Conservation (phyloP, 2,888 invertebrate genomes). For the Apotomis capreana region DNA sequence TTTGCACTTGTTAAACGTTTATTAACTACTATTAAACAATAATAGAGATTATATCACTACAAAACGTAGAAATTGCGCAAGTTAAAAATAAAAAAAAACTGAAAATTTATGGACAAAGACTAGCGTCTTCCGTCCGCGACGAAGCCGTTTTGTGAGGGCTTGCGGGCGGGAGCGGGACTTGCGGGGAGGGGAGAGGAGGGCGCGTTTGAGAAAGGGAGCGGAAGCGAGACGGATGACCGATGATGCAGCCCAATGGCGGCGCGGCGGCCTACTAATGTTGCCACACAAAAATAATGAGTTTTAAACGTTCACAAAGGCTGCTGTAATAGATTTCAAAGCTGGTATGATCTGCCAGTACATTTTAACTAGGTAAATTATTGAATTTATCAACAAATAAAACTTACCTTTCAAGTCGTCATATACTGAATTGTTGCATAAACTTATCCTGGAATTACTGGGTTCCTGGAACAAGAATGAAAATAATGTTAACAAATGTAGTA, state of each 20-base stretch:
- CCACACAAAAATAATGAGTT: slow-evolving; percentile 19
- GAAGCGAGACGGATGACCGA: slow-evolving; percentile 32
- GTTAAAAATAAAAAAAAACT: slow-evolving; percentile 72
- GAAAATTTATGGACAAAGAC: slow-evolving; percentile 76
- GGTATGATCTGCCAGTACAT: not conserved
- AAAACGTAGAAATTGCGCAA: slow-evolving; percentile 59
- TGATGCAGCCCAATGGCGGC: slow-evolving; percentile 30
- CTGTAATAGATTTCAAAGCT: not conserved
- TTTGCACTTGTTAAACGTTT: slow-evolving; percentile 60
- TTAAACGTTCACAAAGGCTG: slow-evolving; percentile 10
- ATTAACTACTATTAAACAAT: slow-evolving; percentile 64
- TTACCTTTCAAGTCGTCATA: slow-evolving; percentile 72
- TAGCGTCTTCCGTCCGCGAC: slow-evolving; percentile 73
- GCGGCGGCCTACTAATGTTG: slow-evolving; percentile 10
- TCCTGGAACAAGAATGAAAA: slow-evolving; percentile 59
- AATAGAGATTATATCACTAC: slow-evolving; percentile 64
- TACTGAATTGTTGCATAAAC: slow-evolving; percentile 62
- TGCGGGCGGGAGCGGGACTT: not conserved
- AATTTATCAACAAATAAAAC: slow-evolving; percentile 9
- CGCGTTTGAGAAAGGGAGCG: slow-evolving; percentile 34
- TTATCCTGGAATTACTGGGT: slow-evolving; percentile 63
- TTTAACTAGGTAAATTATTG: not conserved
- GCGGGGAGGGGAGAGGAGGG: not conserved
- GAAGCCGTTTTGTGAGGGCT: slow-evolving; percentile 43
- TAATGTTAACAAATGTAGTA: not conserved